A percentile compares a stretch with the other conserved stretches of the same genome.
phyloP scores from a whole-genome alignment of 2,113 vertebrate genomes.

The Corythaixoides concolor region DNA sequence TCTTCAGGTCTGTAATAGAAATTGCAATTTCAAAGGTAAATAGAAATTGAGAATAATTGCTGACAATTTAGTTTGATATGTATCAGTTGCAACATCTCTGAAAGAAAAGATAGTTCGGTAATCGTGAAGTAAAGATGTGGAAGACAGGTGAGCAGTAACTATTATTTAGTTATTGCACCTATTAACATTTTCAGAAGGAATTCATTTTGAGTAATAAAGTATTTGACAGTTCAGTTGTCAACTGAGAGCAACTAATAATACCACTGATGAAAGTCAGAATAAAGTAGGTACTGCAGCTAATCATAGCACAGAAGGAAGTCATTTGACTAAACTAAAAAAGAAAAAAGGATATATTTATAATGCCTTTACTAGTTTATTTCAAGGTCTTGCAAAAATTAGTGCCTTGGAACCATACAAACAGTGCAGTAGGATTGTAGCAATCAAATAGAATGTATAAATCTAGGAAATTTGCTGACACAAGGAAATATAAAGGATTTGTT shows the following conservation, averaged over 20 bases:
- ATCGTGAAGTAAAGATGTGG: not conserved
- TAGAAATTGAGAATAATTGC: not conserved
- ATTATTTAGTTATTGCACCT: not conserved
- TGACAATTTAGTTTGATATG: not conserved
- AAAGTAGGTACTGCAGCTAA: not conserved
- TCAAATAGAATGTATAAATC: slow-evolving; percentile 53
- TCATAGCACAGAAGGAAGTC: not conserved
- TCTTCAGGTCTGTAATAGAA: not conserved
- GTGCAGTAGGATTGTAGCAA: slow-evolving; percentile 16
- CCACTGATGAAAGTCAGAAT: not conserved
- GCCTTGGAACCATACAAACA: not conserved
- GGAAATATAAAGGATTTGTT: slow-evolving; percentile 44
- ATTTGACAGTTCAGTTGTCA: not conserved
- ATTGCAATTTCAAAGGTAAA: not conserved
- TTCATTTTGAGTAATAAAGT: not conserved
- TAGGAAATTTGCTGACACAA: slow-evolving; percentile 61
- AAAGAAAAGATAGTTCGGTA: not conserved
- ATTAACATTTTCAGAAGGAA: slow-evolving; percentile 17
- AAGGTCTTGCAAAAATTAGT: slow-evolving; percentile 43
- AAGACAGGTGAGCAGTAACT: not conserved
- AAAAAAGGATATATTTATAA: not conserved
- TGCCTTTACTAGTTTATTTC: not conserved
- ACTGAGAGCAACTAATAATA: not conserved
- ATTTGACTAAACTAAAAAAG: not conserved
- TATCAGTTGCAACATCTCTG: not conserved